A percentile compares a stretch with the other conserved stretches of the same genome.
These are phyloP conservation scores for Hoplodrina ambigua DNA, from an alignment of 2,888 invertebrate genomes.

Conservation along the genomic window DNA sequence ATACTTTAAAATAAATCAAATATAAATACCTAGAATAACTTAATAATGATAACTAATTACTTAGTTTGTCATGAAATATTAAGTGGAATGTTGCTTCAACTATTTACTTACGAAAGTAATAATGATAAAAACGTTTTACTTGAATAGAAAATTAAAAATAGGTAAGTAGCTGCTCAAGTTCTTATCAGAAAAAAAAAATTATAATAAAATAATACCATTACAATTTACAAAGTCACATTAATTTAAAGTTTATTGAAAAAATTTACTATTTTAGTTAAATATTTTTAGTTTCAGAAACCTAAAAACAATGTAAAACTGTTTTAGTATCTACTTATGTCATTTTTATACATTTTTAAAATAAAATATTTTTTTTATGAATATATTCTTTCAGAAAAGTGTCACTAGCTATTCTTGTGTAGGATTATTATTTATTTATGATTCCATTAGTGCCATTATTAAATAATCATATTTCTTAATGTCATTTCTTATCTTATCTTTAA, in stretches of 20 bases:
- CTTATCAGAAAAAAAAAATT: neutral
- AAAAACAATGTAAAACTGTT: too few relatives aligned
- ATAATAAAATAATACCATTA: neutral
- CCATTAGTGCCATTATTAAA: neutral
- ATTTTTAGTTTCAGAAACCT: too few relatives aligned
- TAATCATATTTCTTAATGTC: constrained; percentile 9
- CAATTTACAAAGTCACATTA: too few relatives aligned
- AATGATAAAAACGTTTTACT: neutral
- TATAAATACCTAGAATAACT: neutral
- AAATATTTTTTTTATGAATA: neutral
- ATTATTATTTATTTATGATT: constrained; percentile 15
- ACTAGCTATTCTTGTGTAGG: neutral
- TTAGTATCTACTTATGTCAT: too few relatives aligned
- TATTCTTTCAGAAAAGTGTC: neutral
- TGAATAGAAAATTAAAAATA: neutral
- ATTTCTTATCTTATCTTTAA: neutral
- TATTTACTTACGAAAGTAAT: neutral
- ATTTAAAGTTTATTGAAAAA: neutral
- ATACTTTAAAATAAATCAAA: too few relatives aligned
- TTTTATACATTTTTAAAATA: neutral
- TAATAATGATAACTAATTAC: neutral
- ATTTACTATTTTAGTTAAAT: neutral
- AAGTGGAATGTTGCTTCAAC: neutral
- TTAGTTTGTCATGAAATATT: neutral
- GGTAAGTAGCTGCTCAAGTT: neutral